Evolutionary conservation across 2,797 vertebrate genomes (phyloP).

Genomic region (Novumbra hubbsi): DNA sequence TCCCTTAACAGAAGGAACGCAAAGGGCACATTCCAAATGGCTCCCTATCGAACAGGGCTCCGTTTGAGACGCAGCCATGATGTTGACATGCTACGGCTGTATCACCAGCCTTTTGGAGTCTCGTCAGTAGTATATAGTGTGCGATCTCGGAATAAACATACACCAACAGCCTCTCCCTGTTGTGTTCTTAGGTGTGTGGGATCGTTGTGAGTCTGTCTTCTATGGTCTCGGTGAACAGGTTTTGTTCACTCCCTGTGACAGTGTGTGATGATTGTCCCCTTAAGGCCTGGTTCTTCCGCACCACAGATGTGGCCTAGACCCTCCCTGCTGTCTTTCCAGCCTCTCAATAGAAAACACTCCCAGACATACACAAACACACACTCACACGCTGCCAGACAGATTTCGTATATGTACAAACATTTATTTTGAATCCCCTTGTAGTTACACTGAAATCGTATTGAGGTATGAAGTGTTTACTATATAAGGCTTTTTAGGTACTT

Average conservation of each 20-base stretch:
- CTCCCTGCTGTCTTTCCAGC: constrained; percentile 4
- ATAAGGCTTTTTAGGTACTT: background rate
- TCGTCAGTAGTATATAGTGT: background rate
- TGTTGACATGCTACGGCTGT: background rate
- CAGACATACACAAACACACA: constrained; percentile 12
- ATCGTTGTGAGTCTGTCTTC: constrained; percentile 3
- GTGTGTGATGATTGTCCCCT: background rate
- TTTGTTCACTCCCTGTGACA: constrained; percentile 29
- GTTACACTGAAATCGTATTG: constrained; percentile 20
- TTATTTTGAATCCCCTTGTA: constrained; percentile 2
- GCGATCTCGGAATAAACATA: background rate
- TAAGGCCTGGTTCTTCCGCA: constrained; percentile 31
- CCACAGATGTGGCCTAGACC: constrained; percentile 31
- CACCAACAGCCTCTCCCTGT: background rate
- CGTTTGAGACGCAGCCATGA: background rate
- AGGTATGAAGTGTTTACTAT: background rate
- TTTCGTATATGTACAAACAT: too few species aligned
- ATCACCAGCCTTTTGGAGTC: background rate
- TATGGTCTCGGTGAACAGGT: background rate
- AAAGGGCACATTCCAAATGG: background rate
- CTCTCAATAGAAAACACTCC: background rate
- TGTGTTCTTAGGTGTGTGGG: background rate
- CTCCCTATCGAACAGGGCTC: too few species aligned
- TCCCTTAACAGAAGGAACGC: background rate
- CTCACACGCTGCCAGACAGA: background rate